phyloP scores from a whole-genome alignment of 2,113 vertebrate species.

The Romanogobio albipinnatus region DNA sequence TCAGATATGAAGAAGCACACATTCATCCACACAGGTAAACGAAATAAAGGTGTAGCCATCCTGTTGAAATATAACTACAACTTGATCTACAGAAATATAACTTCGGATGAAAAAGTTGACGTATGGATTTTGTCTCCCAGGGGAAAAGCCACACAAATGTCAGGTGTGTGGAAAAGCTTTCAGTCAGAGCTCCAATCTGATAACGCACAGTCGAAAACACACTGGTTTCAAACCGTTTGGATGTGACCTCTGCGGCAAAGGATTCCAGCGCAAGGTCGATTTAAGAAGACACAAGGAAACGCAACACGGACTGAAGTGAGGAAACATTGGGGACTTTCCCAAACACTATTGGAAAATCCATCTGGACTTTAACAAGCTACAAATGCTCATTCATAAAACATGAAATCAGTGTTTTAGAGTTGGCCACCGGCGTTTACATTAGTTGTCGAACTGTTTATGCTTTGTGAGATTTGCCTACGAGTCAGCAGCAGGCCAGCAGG shows the following conservation, averaged over 20 bases:
- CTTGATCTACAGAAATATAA: neutral
- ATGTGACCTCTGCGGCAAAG: slow-evolving; percentile 95
- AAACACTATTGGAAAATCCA: slow-evolving; percentile 39
- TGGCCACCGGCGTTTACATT: slow-evolving; percentile 33
- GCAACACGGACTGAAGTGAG: slow-evolving; percentile 93
- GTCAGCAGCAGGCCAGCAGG: slow-evolving; percentile 50
- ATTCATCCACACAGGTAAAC: slow-evolving; percentile 94
- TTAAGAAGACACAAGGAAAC: slow-evolving; percentile 95
- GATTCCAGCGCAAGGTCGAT: slow-evolving; percentile 97
- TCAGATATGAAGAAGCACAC: slow-evolving; percentile 99
- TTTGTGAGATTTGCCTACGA: slow-evolving; percentile 23
- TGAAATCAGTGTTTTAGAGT: slow-evolving; percentile 31
- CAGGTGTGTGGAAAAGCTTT: slow-evolving; percentile 99
- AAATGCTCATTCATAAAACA: slow-evolving; percentile 19
- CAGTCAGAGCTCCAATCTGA: slow-evolving; percentile 99
- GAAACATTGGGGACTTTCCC: neutral
- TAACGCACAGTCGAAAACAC: slow-evolving; percentile 98
- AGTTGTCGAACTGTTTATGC: slow-evolving; percentile 39
- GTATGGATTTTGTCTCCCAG: slow-evolving; percentile 69
- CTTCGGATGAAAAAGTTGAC: neutral
- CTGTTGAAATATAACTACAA: neutral
- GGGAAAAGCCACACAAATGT: slow-evolving; percentile 98
- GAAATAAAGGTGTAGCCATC: neutral
- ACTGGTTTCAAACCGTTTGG: slow-evolving; percentile 98
- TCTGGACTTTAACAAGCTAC: neutral